Conservation (phyloP, 2,888 invertebrate genomes). For the Folsomia candida region DNA sequence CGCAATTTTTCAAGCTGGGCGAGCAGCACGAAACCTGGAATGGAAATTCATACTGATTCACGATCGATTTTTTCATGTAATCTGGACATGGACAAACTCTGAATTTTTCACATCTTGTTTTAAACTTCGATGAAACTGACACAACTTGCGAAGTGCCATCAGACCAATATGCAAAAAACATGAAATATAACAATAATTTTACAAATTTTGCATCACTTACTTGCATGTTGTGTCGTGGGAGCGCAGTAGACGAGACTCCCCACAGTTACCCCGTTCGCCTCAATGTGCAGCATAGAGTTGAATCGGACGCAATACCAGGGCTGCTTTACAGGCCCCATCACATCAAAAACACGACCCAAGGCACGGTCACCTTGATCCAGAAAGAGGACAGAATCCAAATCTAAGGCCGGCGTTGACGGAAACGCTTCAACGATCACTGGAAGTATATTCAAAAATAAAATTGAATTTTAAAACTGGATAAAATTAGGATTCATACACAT, state of each 20-base stretch:
- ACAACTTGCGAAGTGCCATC: too few relatives aligned
- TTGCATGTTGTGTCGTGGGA: slow-evolving; percentile 71
- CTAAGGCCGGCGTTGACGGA: slow-evolving; percentile 72
- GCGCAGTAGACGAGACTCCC: slow-evolving; percentile 79
- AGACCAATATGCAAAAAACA: too few relatives aligned
- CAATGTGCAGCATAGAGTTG: slow-evolving; percentile 74
- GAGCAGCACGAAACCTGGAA: slow-evolving; percentile 37
- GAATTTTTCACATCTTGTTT: too few relatives aligned
- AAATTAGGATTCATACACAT: neutral
- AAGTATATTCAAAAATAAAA: neutral
- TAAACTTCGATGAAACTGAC: too few relatives aligned
- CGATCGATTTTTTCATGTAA: neutral
- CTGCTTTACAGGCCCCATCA: slow-evolving; percentile 79
- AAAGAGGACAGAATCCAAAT: slow-evolving; percentile 84
- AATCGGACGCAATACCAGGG: slow-evolving; percentile 90
- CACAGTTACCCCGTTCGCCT: slow-evolving; percentile 63
- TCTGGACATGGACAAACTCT: too few relatives aligned
- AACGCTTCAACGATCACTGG: slow-evolving; percentile 73
- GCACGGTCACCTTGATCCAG: slow-evolving; percentile 72
- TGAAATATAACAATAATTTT: too few relatives aligned
- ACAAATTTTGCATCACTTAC: too few relatives aligned
- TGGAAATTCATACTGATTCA: neutral
- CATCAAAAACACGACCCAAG: slow-evolving; percentile 82
- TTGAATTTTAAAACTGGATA: neutral
- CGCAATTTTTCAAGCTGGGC: slow-evolving; percentile 56